These are phyloP conservation scores for Octopus sinensis DNA, from an alignment of 1,140 invertebrate species.

Conservation along the genomic window DNA sequence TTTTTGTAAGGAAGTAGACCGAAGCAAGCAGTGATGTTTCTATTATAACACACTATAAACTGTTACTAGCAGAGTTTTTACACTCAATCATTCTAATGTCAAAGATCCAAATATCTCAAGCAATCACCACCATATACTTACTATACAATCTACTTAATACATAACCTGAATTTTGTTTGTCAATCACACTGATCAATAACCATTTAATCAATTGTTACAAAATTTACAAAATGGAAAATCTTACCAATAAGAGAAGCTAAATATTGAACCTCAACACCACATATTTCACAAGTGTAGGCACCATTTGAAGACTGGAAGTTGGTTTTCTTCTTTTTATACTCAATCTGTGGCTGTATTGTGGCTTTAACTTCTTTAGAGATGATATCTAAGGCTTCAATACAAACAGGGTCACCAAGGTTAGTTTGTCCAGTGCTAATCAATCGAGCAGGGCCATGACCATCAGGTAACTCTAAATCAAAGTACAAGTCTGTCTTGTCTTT, in stretches of 20 bases:
- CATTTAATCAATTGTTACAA: no score
- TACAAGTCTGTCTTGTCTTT: neutral
- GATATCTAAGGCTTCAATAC: neutral
- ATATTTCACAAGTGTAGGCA: neutral
- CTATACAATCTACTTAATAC: no score
- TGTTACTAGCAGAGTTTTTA: no score
- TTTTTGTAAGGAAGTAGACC: no score
- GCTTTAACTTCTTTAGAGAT: conserved; percentile 3
- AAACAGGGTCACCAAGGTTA: neutral
- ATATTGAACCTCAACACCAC: neutral
- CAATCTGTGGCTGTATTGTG: neutral
- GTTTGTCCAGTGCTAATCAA: neutral
- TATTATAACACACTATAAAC: no score
- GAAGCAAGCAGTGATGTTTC: no score
- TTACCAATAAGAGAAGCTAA: neutral
- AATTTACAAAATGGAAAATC: neutral
- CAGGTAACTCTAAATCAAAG: neutral
- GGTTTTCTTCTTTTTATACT: neutral
- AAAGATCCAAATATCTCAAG: no score
- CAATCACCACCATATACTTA: no score
- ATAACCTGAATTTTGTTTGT: no score
- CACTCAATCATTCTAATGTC: no score
- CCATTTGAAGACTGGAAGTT: neutral
- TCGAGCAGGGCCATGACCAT: neutral
- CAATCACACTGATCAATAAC: no score